Evolutionary conservation across 1,140 invertebrate genomes (phyloP).

Genomic region (Apis mellifera): DNA sequence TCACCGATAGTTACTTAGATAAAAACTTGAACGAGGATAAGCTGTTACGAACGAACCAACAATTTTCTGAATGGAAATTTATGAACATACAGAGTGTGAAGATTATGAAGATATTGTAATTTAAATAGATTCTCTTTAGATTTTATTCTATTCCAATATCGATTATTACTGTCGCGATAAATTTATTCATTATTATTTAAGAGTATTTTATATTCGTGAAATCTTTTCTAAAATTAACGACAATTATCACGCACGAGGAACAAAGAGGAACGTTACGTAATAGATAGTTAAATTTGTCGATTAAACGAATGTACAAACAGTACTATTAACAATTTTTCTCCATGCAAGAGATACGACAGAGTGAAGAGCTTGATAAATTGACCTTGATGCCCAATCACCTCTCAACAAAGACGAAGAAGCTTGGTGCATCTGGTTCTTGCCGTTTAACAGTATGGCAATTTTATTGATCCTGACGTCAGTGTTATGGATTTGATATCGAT

Average conservation of each 20-base stretch:
- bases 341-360: conserved; percentile 1
- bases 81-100: not conserved
- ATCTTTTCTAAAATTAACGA: not conserved
- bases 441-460: conserved; percentile 68
- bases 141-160: not conserved
- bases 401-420: conserved; percentile 24
- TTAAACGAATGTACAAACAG: conserved; percentile 49
- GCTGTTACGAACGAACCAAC: no score
- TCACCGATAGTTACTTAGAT: not conserved
- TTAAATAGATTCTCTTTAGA: not conserved
- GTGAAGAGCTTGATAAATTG: conserved; percentile 61
- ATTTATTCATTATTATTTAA: not conserved
- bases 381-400: conserved; percentile 63
- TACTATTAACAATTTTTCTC: conserved; percentile 22
- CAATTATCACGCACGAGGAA: not conserved
- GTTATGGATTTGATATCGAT: conserved; percentile 62
- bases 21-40: no score
- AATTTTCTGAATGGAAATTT: no score
- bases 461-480: conserved; percentile 72
- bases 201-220: no score
- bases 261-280: not conserved
- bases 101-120: not conserved
- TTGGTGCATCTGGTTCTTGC: conserved; percentile 59
- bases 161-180: no score
- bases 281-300: conserved; percentile 49